Evolutionary conservation across 2,888 invertebrate species (phyloP), one percentile per base, ranked within the genome.

Genomic region (Nowickia ferox): DNA sequence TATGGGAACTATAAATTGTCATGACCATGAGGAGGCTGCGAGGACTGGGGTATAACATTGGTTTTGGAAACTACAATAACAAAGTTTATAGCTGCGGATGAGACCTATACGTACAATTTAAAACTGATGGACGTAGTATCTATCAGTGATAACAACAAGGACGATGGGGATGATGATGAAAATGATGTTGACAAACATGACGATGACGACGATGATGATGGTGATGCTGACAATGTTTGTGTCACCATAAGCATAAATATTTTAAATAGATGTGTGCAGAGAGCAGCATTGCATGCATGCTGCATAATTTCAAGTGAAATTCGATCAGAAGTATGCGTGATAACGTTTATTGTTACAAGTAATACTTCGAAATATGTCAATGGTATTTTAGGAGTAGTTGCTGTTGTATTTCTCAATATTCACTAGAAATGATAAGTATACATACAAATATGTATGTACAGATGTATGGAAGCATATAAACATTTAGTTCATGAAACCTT

Each of bases 221-320:
- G 6, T 40, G 4, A 38, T 19, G 46, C 40, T 68, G 68, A 74
- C 68, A 65, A 71, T 79, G 75, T 84, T 84, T 61, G 59, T 76
- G 71, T 72, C 86, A 71, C 75, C 75, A 66, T 30, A 61, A 74
- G 59, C 71, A 86, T 83, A 86, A 83, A 83, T 83, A 72, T 83
- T 71, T 86, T 71, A 79, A 80, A 80, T 42, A 66, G 44, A 22
- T 59, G 48, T 65, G 17, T 51, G 19, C 46, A 19, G 19, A 19
- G 2, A 11, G 19, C 11, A 22, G 55, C 55, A 57, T 30, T 2
- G 13, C 30, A 57, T 1, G 17, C 6, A 46, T 42, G 48, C 30
- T 44, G 40, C 40, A 66, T 22, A 6, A 48, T 63, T 30, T 69
- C 19, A 57, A 30, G 19, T 63, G 53, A 38, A 72, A 71, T 44